Evolutionary conservation across 2,113 vertebrate species (phyloP), one percentile per base, ranked within the genome.

Genomic region (Panthera tigris): DNA sequence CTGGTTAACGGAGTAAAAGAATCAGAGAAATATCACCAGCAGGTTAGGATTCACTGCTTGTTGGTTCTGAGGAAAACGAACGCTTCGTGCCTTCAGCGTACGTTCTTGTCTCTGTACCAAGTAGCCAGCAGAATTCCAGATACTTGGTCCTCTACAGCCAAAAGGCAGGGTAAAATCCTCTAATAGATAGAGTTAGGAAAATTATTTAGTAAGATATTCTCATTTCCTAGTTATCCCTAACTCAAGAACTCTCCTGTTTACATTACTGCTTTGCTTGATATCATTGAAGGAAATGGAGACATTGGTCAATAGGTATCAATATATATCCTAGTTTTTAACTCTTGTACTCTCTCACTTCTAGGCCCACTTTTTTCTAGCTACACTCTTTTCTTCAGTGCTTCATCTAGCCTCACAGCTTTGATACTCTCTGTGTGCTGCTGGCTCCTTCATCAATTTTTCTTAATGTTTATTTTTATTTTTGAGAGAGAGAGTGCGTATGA

Each of bases 31-130:
- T 71, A 27, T 63, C 18, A n/a, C 41, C 55, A 69, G 31, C 41
- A 41, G 9, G 18, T 87, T 89, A 55, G 9, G 23, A 45, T 84
- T 91, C 29, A 5, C 61, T 41, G 1, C 55, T 87, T 68, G 29
- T 76, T 84, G 74, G 68, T 81, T 84, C 55, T 87, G 89, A 90
- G 65, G 57, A 55, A 89, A 95, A 41, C 29, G 33, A 84, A 92
- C 27, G 12, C 92, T 13, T 95, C 23, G 31, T 25, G 3, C 89
- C 74, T 91, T 94, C 12, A 61, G 1, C 1, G 29, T 36, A 13
- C 5, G 13, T 81, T 2, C 0, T 86, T 66, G 50, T 76, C 18
- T 31, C 18, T 76, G 50, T 94, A 48, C n/a, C 33, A 76, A 15
- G 1, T 71, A 65, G 39, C 18, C 15, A 73, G 39, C 15, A 96